These are phyloP conservation scores for Microtus richardsoni DNA, from an alignment of 2,113 vertebrate genomes.

Conservation along the genomic window DNA sequence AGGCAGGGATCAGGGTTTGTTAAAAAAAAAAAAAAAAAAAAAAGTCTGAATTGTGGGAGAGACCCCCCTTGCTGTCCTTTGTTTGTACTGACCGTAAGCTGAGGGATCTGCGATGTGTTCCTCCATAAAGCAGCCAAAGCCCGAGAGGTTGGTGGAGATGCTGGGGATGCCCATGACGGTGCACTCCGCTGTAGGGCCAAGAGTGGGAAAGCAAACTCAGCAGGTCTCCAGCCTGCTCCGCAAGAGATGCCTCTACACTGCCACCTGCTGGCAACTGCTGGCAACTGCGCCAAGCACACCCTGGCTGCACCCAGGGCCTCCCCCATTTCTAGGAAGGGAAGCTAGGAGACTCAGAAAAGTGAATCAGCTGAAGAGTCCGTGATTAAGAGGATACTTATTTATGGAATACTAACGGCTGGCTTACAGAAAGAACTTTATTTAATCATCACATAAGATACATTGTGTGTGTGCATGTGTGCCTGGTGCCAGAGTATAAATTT, in stretches of 20 bases:
- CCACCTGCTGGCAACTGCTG: constrained; percentile 44
- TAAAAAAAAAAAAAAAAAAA: background rate
- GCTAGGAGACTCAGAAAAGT: background rate
- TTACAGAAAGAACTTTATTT: background rate
- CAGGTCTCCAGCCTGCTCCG: background rate
- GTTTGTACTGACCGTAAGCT: constrained; percentile 89
- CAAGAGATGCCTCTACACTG: background rate
- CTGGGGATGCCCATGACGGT: constrained; percentile 97
- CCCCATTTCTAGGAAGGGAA: background rate
- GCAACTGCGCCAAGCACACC: background rate
- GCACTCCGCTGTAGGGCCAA: constrained; percentile 90
- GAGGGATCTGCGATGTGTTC: constrained; percentile 95
- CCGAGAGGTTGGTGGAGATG: constrained; percentile 95
- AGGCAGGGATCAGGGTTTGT: background rate
- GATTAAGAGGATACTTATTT: background rate
- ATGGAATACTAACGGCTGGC: background rate
- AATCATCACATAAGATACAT: background rate
- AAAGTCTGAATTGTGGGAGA: background rate
- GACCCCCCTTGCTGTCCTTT: background rate
- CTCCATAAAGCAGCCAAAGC: constrained; percentile 97
- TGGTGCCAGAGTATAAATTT: background rate
- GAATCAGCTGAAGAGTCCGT: background rate
- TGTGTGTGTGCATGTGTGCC: background rate
- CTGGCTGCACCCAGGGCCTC: background rate
- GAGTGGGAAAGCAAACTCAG: background rate